These are phyloP conservation scores for Drosophila greeni DNA, from an alignment of 2,888 invertebrate species.

Conservation along the genomic window DNA sequence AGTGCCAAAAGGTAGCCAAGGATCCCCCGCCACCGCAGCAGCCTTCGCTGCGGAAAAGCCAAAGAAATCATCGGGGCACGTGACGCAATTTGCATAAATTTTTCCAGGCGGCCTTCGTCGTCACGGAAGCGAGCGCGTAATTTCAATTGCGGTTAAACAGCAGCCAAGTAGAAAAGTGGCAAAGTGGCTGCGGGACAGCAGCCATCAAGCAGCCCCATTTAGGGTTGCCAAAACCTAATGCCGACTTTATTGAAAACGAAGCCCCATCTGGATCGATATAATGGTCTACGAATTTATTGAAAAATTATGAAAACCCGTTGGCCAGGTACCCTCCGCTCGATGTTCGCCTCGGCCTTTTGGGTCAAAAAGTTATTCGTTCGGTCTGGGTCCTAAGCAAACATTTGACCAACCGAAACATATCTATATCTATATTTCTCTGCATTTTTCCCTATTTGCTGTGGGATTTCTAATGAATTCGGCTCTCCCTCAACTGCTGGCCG, in stretches of 20 bases:
- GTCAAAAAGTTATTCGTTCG: conserved; percentile 44
- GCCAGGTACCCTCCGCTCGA: conserved; percentile 25
- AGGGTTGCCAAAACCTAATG: conserved; percentile 53
- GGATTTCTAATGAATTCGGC: conserved; percentile 67
- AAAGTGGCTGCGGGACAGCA: conserved; percentile 45
- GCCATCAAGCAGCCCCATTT: conserved; percentile 31
- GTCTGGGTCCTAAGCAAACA: conserved; percentile 62
- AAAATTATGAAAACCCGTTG: conserved; percentile 61
- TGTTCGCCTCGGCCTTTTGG: conserved; percentile 4
- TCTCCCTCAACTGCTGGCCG: conserved; percentile 52
- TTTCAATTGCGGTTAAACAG: conserved; percentile 74
- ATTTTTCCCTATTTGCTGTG: conserved; percentile 63
- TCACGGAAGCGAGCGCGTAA: conserved; percentile 68
- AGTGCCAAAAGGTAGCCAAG: conserved; percentile 44
- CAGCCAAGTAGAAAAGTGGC: conserved; percentile 71
- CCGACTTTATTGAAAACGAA: conserved; percentile 65
- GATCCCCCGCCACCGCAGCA: conserved; percentile 23
- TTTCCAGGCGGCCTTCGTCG: conserved; percentile 53
- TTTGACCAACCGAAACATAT: conserved; percentile 59
- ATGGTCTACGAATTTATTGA: conserved; percentile 62
- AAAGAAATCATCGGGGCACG: conserved; percentile 74
- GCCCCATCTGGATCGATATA: conserved; percentile 53
- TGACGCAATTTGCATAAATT: conserved; percentile 78
- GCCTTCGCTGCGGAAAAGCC: conserved; percentile 49
- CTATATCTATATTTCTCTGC: conserved; percentile 32